Evolutionary conservation across 2,888 invertebrate genomes (phyloP), one percentile per base, ranked within the genome.

Genomic region (Tetropium fuscum): DNA sequence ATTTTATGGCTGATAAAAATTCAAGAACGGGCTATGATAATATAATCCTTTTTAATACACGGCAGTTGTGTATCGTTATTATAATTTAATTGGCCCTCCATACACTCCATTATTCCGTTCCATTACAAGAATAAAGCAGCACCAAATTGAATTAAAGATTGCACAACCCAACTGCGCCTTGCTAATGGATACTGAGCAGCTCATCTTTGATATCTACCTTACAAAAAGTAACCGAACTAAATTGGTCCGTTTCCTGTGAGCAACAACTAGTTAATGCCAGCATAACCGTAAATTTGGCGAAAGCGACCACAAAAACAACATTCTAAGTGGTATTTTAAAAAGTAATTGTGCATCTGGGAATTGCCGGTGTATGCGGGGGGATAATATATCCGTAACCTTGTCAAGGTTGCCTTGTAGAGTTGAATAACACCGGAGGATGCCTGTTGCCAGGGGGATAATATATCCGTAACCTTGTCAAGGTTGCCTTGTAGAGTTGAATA

Each of bases 391-490:
- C 60, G 74, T 79, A 76, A 80, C 79, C 79, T 80, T 80, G 79
- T 72, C 76, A 80, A 80, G 79, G 80, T 79, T 75, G 79, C 68
- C 69, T 65, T 61, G 67, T 66, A 70, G 73, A 75, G 79, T 78
- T 79, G 76, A 78, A 78, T 74, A 78, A 69, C 75, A 74, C 70
- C 55, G 45, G 49, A 56, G 63, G 44, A 41, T 45, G 47, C n/a
- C n/a, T n/a, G 43, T n/a, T n/a, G n/a, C n/a, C n/a, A n/a, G 34
- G 49, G 44, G 53, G 41, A 55, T 58, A 55, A 30, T 34, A 54
- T 56, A 64, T 64, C 36, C 60, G 74, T 79, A 76, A 80, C 79
- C 79, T 80, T 80, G 79, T 72, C 76, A 80, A 80, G 79, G 80
- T 79, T 75, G 79, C 68, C 69, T 65, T 61, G 67, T 66, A 70